Base-by-base conservation (phyloP, 2,888 invertebrate genomes). In the Lithophane semibrunnea region DNA sequence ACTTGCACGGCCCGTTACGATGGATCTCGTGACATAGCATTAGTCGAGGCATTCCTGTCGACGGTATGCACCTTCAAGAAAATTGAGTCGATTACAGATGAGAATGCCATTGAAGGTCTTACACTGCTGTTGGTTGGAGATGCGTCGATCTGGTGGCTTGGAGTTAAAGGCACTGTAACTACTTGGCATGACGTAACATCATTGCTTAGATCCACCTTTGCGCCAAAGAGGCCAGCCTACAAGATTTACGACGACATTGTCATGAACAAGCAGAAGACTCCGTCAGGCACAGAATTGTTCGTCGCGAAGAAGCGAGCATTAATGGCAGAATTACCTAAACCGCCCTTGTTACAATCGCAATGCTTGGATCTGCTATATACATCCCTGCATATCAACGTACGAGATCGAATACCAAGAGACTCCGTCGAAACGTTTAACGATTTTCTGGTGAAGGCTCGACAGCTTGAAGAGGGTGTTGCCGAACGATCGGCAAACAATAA, bases 171-270 rank as follows among this genome's bases (percentile, higher is more conserved):
- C 29, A 29, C 29, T 29, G 29, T 29, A 29, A 29, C 29, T 29
- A 29, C 29, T 29, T 8, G 61, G 7, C 24, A 61, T 13, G 64
- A 64, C 2, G 49, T n/a, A 16, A n/a, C 21, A 3, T 2, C 56
- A 3, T 21, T 69, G 10, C 16, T 77, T 10, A 10, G 69, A 9
- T 21, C 68, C 0, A 69, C 64, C 0, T 73, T 77, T 73, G 77
- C 77, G 7, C 73, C 73, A 18, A 56, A 56, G 73, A 67, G 73
- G 24, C 77, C 67, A 16, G 77, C 77, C 5, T 74, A 74, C 18
- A 16, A 1, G 3, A n/a, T 70, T 0, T 61, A 54, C 0, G 47
- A 66, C 37, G 77, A 78, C 2, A 78, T 78, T 47, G 69, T 69
- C 0, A 7, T 29, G n/a, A 16, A 74, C 13, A 70, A 78, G n/a